phyloP scores from a whole-genome alignment of 2,888 invertebrate species.

The Polylopha cassiicola region DNA sequence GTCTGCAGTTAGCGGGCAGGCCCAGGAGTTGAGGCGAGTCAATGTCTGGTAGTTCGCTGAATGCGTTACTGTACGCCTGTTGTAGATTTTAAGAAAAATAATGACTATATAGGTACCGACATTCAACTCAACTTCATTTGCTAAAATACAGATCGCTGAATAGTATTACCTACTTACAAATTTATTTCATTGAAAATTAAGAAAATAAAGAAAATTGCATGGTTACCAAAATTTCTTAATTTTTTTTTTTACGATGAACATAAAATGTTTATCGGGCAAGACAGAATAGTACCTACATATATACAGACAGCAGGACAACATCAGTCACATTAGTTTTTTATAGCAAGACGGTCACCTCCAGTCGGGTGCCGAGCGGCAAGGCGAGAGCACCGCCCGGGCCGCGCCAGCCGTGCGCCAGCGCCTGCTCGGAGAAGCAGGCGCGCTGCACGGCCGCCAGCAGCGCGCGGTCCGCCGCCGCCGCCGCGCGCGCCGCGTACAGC shows the following conservation, averaged over 20 bases:
- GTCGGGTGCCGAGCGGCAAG: conserved; percentile 19
- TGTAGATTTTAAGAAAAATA: conserved; percentile 22
- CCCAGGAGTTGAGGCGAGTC: conserved; percentile 88
- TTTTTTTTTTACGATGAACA: no score
- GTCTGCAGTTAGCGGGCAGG: conserved; percentile 90
- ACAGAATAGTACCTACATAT: no score
- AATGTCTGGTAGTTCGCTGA: conserved; percentile 82
- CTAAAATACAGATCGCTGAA: no score
- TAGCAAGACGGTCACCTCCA: conserved; percentile 2
- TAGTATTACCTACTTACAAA: no score
- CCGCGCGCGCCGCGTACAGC: conserved; percentile 56
- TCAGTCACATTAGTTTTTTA: neutral
- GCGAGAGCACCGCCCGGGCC: conserved; percentile 45
- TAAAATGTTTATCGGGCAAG: no score
- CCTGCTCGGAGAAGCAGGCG: conserved; percentile 30
- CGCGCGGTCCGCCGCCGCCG: conserved; percentile 40
- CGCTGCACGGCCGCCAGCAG: conserved; percentile 37
- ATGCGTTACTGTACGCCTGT: conserved; percentile 81
- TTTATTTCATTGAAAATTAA: no score
- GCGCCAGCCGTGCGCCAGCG: conserved; percentile 32
- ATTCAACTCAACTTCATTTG: no score
- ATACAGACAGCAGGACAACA: no score
- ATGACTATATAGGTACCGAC: neutral
- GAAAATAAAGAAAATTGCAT: no score
- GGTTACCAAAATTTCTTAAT: no score